Percentiles rank a stretch among this genome's conserved stretches.
Evolutionary conservation across 1,140 invertebrate species (phyloP).

Genomic region (Catajapyx aquilonaris): DNA sequence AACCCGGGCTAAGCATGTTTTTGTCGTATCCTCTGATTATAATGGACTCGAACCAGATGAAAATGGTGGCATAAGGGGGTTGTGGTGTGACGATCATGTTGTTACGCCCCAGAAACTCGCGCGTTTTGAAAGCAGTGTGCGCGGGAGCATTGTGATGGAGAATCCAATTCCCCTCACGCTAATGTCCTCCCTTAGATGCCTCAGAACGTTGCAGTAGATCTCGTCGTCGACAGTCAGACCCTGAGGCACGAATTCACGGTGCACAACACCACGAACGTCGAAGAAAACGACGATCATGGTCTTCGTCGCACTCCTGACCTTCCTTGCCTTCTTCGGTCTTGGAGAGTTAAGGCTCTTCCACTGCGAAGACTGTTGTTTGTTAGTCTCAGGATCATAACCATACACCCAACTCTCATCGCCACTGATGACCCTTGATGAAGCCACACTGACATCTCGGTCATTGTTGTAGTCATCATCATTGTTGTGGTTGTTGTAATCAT

Average conservation of each 20-base stretch:
- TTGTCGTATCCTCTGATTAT: too few relatives aligned
- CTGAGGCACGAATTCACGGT: constrained; percentile 14
- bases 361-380: constrained; percentile 13
- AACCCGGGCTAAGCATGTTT: too few relatives aligned
- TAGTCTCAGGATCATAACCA: constrained; percentile 13
- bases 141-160: background rate
- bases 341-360: constrained; percentile 9
- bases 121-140: background rate
- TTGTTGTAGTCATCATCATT: too few relatives aligned
- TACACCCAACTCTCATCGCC: constrained; percentile 15
- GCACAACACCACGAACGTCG: constrained; percentile 13
- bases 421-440: constrained; percentile 9
- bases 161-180: background rate
- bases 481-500: too few relatives aligned
- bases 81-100: background rate
- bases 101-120: background rate
- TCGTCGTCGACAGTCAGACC: constrained; percentile 13
- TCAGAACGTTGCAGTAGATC: constrained; percentile 6
- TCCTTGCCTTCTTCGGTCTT: constrained; percentile 13
- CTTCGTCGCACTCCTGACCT: constrained; percentile 14
- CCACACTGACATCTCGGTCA: background rate
- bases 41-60: too few relatives aligned
- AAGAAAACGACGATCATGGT: constrained; percentile 17
- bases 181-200: constrained; percentile 2
- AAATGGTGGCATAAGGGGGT: background rate